Evolutionary conservation across 2,888 invertebrate genomes (phyloP), one percentile per base, ranked within the genome.

Genomic region (Magallana nippona): DNA sequence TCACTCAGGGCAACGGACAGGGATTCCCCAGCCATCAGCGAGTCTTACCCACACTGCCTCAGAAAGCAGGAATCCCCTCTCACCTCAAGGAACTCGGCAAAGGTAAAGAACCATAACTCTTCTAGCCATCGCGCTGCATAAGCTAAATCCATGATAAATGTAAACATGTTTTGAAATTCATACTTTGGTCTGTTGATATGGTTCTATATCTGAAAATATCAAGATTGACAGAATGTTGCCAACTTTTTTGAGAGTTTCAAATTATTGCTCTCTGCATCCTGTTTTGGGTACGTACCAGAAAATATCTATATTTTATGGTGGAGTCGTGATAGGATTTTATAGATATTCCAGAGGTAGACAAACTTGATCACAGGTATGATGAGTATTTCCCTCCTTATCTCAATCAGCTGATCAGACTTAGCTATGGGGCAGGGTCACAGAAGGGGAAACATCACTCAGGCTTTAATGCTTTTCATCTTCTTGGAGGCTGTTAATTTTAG

Each of bases 51-150:
- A 57, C 55, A 3, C 27, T 80, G 10, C 80, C 80, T 27, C 80
- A 80, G 19, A 83, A 78, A 15, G 15, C 71, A 5, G 32, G 71
- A 13, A 27, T 71, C 10, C 71, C 22, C 22, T 22, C 71, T 15
- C 78, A 82, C 78, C 60, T 82, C 19, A 82, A 78, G 44, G n/a
- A 1, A 27, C 78, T 27, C 32, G 22, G n/a, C 82, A 82, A 55
- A 82, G 82, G 55, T 78, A 78, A 60, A 78, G 60, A 82, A 82
- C 78, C 8, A 78, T 82, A 78, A 78, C 78, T 19, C 60, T 55
- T 32, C 22, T 60, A 22, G 13, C 2, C 13, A 19, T 27, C 13
- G 27, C 15, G 5, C 27, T 71, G 22, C 5, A 27, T 71, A 2
- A 71, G 71, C 71, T 27, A 71, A 71, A 22, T 44, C 44, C 3